Base-by-base conservation (phyloP, 2,797 vertebrate genomes). In the Philypnodon macrostomus region DNA sequence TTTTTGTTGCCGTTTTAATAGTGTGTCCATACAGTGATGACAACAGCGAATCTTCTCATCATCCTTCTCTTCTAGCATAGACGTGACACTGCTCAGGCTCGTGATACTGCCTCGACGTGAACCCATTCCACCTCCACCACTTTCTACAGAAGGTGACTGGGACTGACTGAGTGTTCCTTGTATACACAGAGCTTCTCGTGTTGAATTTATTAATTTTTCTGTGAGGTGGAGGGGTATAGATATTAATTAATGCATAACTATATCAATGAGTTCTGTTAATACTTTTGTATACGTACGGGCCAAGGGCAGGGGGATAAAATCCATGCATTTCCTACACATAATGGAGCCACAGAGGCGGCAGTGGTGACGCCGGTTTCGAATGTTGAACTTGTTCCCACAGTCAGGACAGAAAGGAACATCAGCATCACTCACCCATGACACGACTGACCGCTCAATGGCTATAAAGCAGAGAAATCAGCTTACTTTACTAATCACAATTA, bases 361-460 rank as follows among this genome's bases (percentile, higher is more conserved):
- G 70, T 99, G 97, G 79, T 99, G 97, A 11, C 96, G 93, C 11
- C 97, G 79, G 83, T 96, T 96, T 6, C 95, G 90, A 18, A 99
- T 91, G 75, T 90, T 94, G 81, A 99, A 99, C 75, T 94, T 96
- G 74, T 68, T 93, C 35, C 97, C 96, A 13, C 97, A 99, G 80
- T 99, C 97, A 0, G 97, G 97, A 73, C 97, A 99, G 78, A 98
- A 98, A 0, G 97, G 97, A 57, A 99, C 97, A 11, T 99, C 96
- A 4, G 95, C 93, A 70, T 99, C 96, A 0, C 75, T 96, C 63
- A 99, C 96, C 97, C 97, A 99, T 2, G 95, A 90, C 70, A 99
- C 97, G 31, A 99, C 91, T 1, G 94, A 94, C 75, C 94, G 94
- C 80, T 99, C 97, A 56, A 97, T 91, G 16, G 94, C 97, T 99